phyloP scores from a whole-genome alignment of 1,140 invertebrate species.

The Drosophila lacertosa region DNA sequence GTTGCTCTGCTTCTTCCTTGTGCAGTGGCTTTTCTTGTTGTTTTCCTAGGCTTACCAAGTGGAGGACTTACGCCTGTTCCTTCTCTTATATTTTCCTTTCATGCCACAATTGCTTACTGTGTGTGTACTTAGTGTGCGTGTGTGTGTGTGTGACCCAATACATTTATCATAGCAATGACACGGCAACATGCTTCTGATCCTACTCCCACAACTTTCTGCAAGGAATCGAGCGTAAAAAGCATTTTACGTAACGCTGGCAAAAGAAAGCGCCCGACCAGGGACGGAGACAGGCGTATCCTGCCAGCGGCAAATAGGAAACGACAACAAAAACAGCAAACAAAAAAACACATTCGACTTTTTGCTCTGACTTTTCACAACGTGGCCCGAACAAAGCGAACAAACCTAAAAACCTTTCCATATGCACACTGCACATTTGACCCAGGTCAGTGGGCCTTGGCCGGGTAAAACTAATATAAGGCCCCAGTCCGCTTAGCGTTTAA shows the following conservation, averaged over 20 bases:
- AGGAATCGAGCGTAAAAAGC: slow-evolving; percentile 44
- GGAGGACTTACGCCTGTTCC: neutral
- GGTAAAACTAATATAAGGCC: slow-evolving; percentile 18
- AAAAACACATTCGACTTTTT: slow-evolving; percentile 40
- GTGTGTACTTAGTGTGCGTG: slow-evolving; percentile 37
- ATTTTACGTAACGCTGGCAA: slow-evolving; percentile 49
- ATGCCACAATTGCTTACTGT: slow-evolving; percentile 49
- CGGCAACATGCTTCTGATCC: slow-evolving; percentile 53
- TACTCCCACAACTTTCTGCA: slow-evolving; percentile 23
- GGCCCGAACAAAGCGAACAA: neutral
- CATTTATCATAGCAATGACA: slow-evolving; percentile 79
- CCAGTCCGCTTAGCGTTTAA: slow-evolving; percentile 23
- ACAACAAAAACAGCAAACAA: slow-evolving; percentile 15
- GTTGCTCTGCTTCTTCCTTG: neutral
- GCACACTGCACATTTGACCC: slow-evolving; percentile 24
- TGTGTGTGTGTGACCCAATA: slow-evolving; percentile 54
- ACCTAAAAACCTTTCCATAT: neutral
- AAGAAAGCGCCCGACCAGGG: slow-evolving; percentile 31
- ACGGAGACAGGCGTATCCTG: slow-evolving; percentile 39
- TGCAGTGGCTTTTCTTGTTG: slow-evolving; percentile 10
- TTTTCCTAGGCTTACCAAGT: neutral
- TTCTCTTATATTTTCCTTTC: slow-evolving; percentile 63
- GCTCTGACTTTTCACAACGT: slow-evolving; percentile 25
- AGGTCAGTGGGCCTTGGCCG: slow-evolving; percentile 26
- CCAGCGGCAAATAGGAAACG: slow-evolving; percentile 54